Percentiles rank a stretch among this genome's conserved stretches.
Evolutionary conservation across 2,797 vertebrate species (phyloP).

Genomic region (Arctocebus calabarensis): DNA sequence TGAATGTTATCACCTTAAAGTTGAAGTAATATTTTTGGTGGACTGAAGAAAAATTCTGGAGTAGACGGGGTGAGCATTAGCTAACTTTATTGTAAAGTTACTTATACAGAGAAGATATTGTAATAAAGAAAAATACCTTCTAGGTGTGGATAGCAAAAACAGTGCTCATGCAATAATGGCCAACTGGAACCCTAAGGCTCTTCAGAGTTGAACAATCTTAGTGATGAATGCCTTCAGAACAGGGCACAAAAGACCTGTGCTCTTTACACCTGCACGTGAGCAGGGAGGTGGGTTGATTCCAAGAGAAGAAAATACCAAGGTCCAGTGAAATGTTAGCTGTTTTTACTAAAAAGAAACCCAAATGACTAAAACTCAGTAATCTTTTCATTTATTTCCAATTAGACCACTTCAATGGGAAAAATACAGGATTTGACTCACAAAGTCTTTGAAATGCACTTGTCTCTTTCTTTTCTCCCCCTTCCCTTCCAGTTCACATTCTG

Average conservation of each 20-base stretch:
- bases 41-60: constrained; percentile 28
- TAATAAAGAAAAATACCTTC: constrained; percentile 61
- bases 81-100: constrained; percentile 65
- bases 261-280: background rate
- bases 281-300: background rate
- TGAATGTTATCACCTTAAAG: constrained; percentile 11
- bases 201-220: constrained; percentile 58
- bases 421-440: background rate
- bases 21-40: constrained; percentile 59
- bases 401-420: background rate
- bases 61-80: background rate
- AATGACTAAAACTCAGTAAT: background rate
- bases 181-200: constrained; percentile 25
- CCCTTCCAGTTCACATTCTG: background rate
- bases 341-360: background rate
- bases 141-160: constrained; percentile 58
- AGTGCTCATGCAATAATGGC: constrained; percentile 39
- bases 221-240: constrained; percentile 48
- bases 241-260: too few relatives aligned
- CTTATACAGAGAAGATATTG: constrained; percentile 57
- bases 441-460: background rate
- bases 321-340: background rate
- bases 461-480: background rate
- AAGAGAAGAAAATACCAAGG: constrained; percentile 12
- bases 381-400: constrained; percentile 17